Evolutionary conservation across 2,797 vertebrate genomes (phyloP).

Genomic region (Pseudomugil tenellus): DNA sequence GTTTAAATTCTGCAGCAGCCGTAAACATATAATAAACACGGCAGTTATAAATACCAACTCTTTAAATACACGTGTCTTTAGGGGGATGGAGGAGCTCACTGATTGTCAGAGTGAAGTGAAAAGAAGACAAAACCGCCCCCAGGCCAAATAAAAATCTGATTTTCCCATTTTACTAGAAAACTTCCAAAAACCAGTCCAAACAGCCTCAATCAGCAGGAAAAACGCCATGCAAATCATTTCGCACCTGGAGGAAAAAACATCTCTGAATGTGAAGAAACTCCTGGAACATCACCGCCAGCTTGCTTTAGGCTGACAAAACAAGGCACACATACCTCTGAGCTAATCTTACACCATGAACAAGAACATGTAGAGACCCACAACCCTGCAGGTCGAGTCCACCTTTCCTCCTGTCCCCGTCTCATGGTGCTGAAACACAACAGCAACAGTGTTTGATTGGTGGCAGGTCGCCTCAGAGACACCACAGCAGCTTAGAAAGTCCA

Average conservation of each 20-base stretch:
- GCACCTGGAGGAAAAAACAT: constrained; percentile 38
- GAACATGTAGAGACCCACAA: neutral
- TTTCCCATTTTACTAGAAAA: constrained; percentile 70
- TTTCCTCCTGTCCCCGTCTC: neutral
- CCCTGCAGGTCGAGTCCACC: neutral
- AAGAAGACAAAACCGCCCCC: constrained; percentile 68
- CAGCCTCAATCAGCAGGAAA: constrained; percentile 70
- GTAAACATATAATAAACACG: constrained; percentile 77
- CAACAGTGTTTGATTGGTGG: constrained; percentile 17
- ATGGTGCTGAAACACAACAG: neutral
- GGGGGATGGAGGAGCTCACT: constrained; percentile 66
- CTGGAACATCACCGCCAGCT: constrained; percentile 17
- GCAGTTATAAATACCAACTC: constrained; percentile 69
- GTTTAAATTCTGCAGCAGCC: constrained; percentile 61
- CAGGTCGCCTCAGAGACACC: neutral
- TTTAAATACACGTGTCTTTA: constrained; percentile 71
- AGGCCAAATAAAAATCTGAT: constrained; percentile 64
- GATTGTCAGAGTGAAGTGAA: constrained; percentile 64
- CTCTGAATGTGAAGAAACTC: constrained; percentile 32
- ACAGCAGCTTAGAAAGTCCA: neutral
- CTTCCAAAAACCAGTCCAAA: constrained; percentile 68
- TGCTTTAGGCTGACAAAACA: neutral
- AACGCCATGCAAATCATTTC: constrained; percentile 73
- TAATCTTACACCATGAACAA: neutral
- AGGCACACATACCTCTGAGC: neutral